phyloP scores from a whole-genome alignment of 2,888 invertebrate species.

The Liposcelis brunnea region DNA sequence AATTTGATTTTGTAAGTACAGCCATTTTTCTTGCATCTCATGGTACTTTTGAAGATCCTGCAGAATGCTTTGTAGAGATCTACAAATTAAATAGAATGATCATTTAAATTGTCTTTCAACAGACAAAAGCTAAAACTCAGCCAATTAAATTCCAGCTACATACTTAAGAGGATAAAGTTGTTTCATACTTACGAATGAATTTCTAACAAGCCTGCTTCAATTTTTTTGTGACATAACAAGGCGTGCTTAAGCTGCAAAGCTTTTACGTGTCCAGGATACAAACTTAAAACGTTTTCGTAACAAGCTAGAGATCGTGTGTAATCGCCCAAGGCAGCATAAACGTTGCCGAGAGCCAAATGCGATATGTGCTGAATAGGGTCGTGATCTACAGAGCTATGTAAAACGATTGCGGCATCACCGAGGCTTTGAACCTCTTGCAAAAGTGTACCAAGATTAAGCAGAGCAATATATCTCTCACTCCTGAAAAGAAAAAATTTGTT shows the following conservation, averaged over 20 bases:
- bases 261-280: conserved; percentile 42
- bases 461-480: conserved; percentile 49
- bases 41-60: conserved; percentile 45
- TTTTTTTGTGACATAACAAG: conserved; percentile 46
- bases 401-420: conserved; percentile 52
- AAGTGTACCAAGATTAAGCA: conserved; percentile 54
- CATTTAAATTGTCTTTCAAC: too few relatives aligned
- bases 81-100: too few relatives aligned
- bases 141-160: too few relatives aligned
- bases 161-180: too few relatives aligned
- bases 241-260: conserved; percentile 44
- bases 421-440: conserved; percentile 47
- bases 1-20: conserved; percentile 38
- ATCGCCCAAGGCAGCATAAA: conserved; percentile 50
- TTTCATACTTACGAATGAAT: conserved; percentile 46
- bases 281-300: conserved; percentile 45
- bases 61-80: conserved; percentile 41
- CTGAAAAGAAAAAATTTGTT: conserved; percentile 29
- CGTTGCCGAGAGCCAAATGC: conserved; percentile 53
- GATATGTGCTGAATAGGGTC: conserved; percentile 39
- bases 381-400: conserved; percentile 56
- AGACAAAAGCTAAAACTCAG: too few relatives aligned
- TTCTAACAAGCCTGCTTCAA: conserved; percentile 40
- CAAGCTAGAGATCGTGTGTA: conserved; percentile 47
- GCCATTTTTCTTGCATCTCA: conserved; percentile 39